These are phyloP conservation scores for Troides oblongomaculatus DNA, from an alignment of 2,888 invertebrate genomes.

Conservation along the genomic window DNA sequence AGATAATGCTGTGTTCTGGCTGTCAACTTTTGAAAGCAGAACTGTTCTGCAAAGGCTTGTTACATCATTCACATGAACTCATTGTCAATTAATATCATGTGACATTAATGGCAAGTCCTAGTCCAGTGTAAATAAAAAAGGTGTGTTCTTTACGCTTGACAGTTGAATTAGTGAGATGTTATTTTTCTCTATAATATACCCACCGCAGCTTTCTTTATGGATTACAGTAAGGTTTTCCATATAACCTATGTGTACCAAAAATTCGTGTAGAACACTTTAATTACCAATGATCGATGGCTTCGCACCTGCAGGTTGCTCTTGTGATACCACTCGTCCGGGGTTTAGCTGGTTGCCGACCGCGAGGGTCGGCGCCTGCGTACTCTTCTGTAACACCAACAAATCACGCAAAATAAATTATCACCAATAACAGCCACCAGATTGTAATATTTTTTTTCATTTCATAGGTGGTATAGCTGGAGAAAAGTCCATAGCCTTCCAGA, in stretches of 20 bases:
- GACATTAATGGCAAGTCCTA: background rate
- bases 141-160: too few species aligned
- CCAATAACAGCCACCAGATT: background rate
- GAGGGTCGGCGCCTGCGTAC: conserved; percentile 47
- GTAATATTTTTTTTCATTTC: too few species aligned
- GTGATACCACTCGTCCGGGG: conserved; percentile 42
- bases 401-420: conserved; percentile 1
- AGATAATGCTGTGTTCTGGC: too few species aligned
- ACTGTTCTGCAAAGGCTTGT: too few species aligned
- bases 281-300: conserved; percentile 62
- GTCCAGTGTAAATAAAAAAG: too few species aligned
- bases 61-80: too few species aligned
- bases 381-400: conserved; percentile 57
- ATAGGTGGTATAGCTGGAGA: too few species aligned
- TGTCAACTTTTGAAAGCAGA: too few species aligned
- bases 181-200: too few species aligned
- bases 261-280: conserved; percentile 25
- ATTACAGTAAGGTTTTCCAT: background rate
- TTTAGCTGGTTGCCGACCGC: conserved; percentile 57
- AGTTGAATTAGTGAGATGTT: too few species aligned
- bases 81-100: background rate
- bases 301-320: conserved; percentile 40
- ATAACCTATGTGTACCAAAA: background rate
- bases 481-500: too few species aligned
- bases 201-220: background rate